These are phyloP conservation scores for Phalacrocorax brasilianus DNA, from an alignment of 2,113 vertebrate species.

Conservation along the genomic window DNA sequence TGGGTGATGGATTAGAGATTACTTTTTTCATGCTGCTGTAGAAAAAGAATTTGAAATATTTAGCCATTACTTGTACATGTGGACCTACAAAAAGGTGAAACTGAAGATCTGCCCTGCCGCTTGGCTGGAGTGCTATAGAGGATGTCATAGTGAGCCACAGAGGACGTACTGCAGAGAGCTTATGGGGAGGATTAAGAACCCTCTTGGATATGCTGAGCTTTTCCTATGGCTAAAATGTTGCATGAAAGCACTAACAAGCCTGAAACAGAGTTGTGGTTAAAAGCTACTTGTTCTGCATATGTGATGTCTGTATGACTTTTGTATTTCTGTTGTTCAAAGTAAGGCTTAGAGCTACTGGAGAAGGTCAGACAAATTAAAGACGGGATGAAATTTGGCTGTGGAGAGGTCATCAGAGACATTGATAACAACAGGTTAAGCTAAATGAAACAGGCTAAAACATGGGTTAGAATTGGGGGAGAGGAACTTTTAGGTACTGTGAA, in stretches of 20 bases:
- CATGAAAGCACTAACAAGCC: not conserved
- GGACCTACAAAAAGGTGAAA: not conserved
- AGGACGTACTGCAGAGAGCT: not conserved
- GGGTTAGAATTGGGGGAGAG: not conserved
- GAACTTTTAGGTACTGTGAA: not conserved
- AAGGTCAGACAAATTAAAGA: not conserved
- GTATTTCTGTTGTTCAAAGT: not conserved
- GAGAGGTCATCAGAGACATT: not conserved
- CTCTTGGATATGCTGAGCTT: not conserved
- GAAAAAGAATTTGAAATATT: not conserved
- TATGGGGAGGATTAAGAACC: not conserved
- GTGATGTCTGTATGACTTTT: not conserved
- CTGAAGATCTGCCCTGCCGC: not conserved
- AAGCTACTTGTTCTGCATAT: not conserved
- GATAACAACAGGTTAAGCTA: not conserved
- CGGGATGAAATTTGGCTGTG: not conserved
- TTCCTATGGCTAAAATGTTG: not conserved
- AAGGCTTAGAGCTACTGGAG: not conserved
- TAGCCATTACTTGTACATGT: not conserved
- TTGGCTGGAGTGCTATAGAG: not conserved
- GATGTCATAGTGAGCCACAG: no score
- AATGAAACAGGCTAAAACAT: not conserved
- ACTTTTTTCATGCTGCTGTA: not conserved
- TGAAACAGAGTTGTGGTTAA: not conserved
- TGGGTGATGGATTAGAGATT: not conserved